Conservation (phyloP, 2,888 invertebrate species). For the Panopea generosa region DNA sequence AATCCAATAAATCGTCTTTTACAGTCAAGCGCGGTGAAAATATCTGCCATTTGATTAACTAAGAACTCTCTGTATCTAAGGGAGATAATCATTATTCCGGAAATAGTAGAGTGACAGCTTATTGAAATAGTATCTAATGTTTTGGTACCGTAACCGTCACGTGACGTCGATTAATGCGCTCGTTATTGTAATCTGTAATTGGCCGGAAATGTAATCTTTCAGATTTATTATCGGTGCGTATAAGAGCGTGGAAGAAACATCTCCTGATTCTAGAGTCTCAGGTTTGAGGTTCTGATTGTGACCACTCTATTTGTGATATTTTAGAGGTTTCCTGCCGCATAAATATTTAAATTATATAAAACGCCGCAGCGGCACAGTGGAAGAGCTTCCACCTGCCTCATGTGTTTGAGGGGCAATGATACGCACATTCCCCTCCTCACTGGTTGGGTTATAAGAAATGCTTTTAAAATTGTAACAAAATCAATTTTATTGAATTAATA, state of each 20-base stretch:
- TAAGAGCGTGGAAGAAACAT: conserved; percentile 44
- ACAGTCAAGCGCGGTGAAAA: conserved; percentile 3
- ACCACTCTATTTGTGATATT: too few species aligned
- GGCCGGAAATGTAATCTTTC: conserved; percentile 65
- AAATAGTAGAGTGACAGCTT: conserved; percentile 63
- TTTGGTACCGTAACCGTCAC: conserved; percentile 59
- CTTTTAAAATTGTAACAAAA: too few species aligned
- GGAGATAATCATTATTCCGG: conserved; percentile 52
- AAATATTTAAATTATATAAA: too few species aligned
- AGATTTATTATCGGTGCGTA: conserved; percentile 57
- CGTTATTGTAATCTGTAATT: conserved; percentile 66
- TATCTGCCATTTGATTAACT: conserved; percentile 10
- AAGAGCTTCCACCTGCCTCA: too few species aligned
- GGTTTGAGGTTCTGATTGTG: conserved; percentile 12
- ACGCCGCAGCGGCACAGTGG: too few species aligned
- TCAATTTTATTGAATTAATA: too few species aligned
- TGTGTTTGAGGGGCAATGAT: too few species aligned
- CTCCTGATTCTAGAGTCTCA: not conserved
- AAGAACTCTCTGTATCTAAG: conserved; percentile 16
- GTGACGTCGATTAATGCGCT: conserved; percentile 63
- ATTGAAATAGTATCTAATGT: conserved; percentile 67
- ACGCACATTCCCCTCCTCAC: too few species aligned
- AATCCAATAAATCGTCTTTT: conserved; percentile 5
- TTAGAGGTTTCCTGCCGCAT: too few species aligned
- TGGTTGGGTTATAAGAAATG: too few species aligned